Evolutionary conservation across 1,140 invertebrate genomes (phyloP).

Genomic region (Euglossa dilemma): DNA sequence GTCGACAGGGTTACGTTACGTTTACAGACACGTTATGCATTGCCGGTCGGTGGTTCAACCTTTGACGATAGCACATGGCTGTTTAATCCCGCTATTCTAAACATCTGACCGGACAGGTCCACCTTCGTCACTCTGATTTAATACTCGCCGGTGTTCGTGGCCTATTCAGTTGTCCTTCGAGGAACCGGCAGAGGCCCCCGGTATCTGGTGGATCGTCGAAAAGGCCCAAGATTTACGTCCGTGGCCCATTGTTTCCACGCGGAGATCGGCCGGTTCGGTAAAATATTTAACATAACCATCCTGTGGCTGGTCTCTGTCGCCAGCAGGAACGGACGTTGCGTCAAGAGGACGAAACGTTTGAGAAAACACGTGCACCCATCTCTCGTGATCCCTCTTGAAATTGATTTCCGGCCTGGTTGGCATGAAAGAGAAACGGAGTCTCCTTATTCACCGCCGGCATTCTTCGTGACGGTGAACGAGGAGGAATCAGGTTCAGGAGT

Average conservation of each 20-base stretch:
- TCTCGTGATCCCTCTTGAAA: not conserved
- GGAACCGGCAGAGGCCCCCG: not conserved
- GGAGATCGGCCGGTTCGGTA: not conserved
- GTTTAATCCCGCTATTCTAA: not conserved
- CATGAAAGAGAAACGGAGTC: not conserved
- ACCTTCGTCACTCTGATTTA: not conserved
- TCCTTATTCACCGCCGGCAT: not conserved
- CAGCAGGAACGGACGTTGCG: not conserved
- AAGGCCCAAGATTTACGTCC: not conserved
- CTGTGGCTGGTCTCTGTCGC: not conserved
- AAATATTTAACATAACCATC: conserved; percentile 24
- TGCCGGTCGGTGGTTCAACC: no score
- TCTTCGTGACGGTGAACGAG: conserved; percentile 8
- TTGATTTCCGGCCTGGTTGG: conserved; percentile 23
- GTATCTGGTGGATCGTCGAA: not conserved
- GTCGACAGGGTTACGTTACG: no score
- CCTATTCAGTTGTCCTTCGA: not conserved
- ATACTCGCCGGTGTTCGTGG: not conserved
- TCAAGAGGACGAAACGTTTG: not conserved
- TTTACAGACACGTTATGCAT: no score
- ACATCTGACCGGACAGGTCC: not conserved
- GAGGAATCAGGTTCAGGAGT: conserved; percentile 1
- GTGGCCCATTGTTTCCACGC: conserved; percentile 10
- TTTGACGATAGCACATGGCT: not conserved
- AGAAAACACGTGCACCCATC: not conserved